phyloP scores from a whole-genome alignment of 2,888 invertebrate species.

The Pristionchus japonicus region DNA sequence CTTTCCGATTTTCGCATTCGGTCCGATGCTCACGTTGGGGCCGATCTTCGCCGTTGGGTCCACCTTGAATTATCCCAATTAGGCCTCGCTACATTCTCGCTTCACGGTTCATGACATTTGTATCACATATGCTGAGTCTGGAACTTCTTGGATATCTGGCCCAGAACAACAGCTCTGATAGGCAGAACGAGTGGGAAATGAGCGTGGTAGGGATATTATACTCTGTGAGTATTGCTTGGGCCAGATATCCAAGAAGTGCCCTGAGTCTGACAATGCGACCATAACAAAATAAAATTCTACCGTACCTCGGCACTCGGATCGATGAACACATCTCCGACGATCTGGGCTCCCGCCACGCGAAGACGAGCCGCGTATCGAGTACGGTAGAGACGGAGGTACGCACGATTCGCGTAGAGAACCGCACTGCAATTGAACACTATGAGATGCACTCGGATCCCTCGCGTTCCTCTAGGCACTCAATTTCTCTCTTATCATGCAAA shows the following conservation, averaged over 20 bases:
- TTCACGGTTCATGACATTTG: too few species aligned
- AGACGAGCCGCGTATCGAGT: constrained; percentile 77
- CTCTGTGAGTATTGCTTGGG: too few species aligned
- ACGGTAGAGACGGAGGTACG: constrained; percentile 86
- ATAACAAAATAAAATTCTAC: background rate
- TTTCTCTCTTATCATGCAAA: background rate
- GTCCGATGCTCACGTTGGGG: constrained; percentile 97
- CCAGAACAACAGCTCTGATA: too few species aligned
- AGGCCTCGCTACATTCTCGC: too few species aligned
- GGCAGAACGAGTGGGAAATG: too few species aligned
- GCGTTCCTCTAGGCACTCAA: background rate
- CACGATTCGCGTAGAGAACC: constrained; percentile 96
- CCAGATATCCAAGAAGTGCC: too few species aligned
- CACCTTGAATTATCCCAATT: constrained; percentile 45
- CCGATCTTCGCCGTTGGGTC: constrained; percentile 82
- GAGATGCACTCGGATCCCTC: background rate
- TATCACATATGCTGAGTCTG: too few species aligned
- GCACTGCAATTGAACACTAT: constrained; percentile 79
- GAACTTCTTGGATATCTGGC: too few species aligned
- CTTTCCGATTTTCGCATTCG: constrained; percentile 87
- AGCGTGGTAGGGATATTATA: too few species aligned
- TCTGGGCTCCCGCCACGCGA: constrained; percentile 74
- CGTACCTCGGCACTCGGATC: constrained; percentile 87
- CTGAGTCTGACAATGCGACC: background rate
- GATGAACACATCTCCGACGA: constrained; percentile 89